Evolutionary conservation across 2,113 vertebrate genomes (phyloP), one percentile per base, ranked within the genome.

Genomic region (Chloropsis cyanopogon): DNA sequence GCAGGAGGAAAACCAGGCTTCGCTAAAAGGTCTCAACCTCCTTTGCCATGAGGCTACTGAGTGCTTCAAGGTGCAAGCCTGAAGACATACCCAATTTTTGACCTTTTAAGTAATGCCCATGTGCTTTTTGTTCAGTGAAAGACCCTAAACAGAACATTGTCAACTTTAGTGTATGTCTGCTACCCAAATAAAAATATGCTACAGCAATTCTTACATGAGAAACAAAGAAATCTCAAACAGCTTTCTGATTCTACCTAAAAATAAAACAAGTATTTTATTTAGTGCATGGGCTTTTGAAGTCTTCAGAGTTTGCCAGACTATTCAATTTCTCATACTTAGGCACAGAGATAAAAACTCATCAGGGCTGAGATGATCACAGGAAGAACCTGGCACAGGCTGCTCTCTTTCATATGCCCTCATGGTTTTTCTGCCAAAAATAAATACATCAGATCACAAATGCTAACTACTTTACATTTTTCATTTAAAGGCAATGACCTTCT

Each of bases 341-440:
- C 94, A 94, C 37, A 87, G 75, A 82, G 79, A 95, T 76, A 89
- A 95, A 96, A 95, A 91, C 68, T 94, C 86, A 96, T 95, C 87
- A 89, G 79, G 79, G 47, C 63, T 91, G 95, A 96, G 93, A 94
- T 70, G 93, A 95, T 95, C 95, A 93, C 94, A 97, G 94, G 91
- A 87, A 95, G 95, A 95, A 90, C 47, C 90, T 97, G 93, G 91
- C 94, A 96, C 63, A 54, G 78, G 52, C 84, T 85, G 54, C 66
- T 85, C 94, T 87, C 90, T 94, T 96, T 96, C 93, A 91, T 92
- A 95, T 95, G 93, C 85, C 91, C 78, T 91, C 79, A 31, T 49
- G 59, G 13, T 72, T 96, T 88, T 93, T 83, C 87, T 96, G 93
- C 93, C 94, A 96, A 96, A 97, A 90, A 95, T 95, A 92, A 91